Evolutionary conservation across 1,140 invertebrate species (phyloP).

Genomic region (Drosophila pseudoananassae): DNA sequence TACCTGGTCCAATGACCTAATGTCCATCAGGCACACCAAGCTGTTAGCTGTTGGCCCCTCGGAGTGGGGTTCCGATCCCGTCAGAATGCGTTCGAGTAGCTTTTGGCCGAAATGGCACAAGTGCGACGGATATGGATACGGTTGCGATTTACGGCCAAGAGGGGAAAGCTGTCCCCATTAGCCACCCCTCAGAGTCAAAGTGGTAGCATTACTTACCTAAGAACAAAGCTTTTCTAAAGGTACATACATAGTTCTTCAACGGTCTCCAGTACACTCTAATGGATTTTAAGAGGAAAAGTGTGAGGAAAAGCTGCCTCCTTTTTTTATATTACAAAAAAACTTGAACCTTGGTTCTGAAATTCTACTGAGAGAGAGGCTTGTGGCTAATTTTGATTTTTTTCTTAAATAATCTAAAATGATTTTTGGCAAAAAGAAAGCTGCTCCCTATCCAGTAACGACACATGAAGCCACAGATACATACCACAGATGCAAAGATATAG

Average conservation of each 20-base stretch:
- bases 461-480: background rate
- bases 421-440: conserved; percentile 36
- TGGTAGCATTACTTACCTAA: no score
- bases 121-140: conserved; percentile 42
- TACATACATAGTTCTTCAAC: conserved; percentile 3
- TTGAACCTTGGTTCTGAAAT: no score
- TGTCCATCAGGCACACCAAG: conserved; percentile 17
- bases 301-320: no score
- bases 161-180: conserved; percentile 8
- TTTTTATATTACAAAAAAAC: no score
- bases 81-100: conserved; percentile 13
- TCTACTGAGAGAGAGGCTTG: no score
- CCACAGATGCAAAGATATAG: background rate
- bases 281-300: no score
- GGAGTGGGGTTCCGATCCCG: background rate
- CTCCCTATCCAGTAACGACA: background rate
- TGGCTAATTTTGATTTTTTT: no score
- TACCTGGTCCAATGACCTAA: conserved; percentile 48
- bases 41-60: background rate
- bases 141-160: conserved; percentile 19
- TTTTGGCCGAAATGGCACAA: conserved; percentile 24
- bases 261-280: no score
- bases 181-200: background rate
- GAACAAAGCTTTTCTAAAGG: background rate
- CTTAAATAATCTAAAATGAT: conserved; percentile 20